phyloP scores from a whole-genome alignment of 2,797 vertebrate species.

The Tympanoctomys barrerae region DNA sequence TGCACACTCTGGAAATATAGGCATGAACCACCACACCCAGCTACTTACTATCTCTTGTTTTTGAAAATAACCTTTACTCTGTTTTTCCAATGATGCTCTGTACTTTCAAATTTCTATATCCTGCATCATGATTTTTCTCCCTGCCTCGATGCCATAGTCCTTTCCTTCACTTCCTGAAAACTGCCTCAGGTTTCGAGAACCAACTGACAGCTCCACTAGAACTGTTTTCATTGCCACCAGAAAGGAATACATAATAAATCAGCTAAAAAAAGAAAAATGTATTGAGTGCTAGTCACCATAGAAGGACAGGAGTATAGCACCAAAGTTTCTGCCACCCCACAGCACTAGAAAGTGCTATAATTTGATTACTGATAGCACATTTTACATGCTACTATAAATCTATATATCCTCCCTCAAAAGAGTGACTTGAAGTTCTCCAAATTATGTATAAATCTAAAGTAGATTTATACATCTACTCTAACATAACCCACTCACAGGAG shows the following conservation, averaged over 20 bases:
- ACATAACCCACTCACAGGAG: neutral
- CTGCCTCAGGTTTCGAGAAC: neutral
- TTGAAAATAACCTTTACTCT: neutral
- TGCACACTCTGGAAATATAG: neutral
- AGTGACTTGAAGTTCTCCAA: neutral
- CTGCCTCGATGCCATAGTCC: neutral
- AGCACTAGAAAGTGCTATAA: neutral
- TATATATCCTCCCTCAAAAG: neutral
- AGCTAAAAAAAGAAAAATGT: neutral
- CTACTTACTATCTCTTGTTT: neutral
- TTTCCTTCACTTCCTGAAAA: slow-evolving; percentile 3
- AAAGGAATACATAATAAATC: neutral
- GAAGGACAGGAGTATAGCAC: neutral
- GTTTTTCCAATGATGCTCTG: neutral
- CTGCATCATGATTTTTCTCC: neutral
- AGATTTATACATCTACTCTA: neutral
- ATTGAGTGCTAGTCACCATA: neutral
- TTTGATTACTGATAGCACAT: neutral
- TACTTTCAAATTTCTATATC: neutral
- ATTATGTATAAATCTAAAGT: neutral
- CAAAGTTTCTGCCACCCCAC: neutral
- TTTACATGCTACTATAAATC: neutral
- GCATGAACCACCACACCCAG: neutral
- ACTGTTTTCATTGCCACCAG: neutral
- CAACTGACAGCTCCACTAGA: neutral